Evolutionary conservation across 2,797 vertebrate genomes (phyloP).

Genomic region (Scolopax bukidnonensis): DNA sequence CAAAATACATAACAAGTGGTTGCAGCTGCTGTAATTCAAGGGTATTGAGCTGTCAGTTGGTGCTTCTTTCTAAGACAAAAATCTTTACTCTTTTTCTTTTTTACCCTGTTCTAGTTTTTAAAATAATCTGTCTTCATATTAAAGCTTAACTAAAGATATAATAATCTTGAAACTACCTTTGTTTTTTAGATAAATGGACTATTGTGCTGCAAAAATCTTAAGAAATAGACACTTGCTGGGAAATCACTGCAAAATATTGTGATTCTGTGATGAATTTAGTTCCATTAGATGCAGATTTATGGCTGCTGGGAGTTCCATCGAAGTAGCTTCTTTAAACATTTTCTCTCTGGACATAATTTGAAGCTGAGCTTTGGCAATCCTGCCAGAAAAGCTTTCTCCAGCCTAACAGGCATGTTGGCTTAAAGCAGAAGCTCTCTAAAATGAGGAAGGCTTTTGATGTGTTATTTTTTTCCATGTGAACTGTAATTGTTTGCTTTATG

Average conservation of each 20-base stretch:
- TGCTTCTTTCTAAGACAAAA: not conserved
- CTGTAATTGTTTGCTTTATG: constrained; percentile 39
- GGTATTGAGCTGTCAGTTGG: not conserved
- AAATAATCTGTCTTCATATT: not conserved
- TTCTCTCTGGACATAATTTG: constrained; percentile 30
- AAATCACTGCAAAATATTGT: not conserved
- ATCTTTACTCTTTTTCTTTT: not conserved
- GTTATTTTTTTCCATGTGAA: constrained; percentile 59
- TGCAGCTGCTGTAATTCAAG: constrained; percentile 57
- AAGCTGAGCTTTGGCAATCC: constrained; percentile 23
- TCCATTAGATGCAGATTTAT: not conserved
- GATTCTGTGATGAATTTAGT: not conserved
- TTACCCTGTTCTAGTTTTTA: not conserved
- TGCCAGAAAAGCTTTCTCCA: constrained; percentile 47
- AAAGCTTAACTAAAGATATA: not conserved
- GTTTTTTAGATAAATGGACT: not conserved
- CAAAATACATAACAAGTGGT: constrained; percentile 40
- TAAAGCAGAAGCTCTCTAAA: constrained; percentile 60
- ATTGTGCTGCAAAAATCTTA: not conserved
- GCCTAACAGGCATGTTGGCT: constrained; percentile 35
- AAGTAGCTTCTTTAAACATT: not conserved
- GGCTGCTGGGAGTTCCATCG: not conserved
- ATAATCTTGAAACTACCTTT: not conserved
- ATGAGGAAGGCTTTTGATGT: constrained; percentile 53
- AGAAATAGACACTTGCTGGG: not conserved